Percentiles rank a stretch among this genome's conserved stretches.
These are phyloP conservation scores for Dicyrtoma fusca DNA, from an alignment of 2,888 invertebrate genomes.

Conservation along the genomic window DNA sequence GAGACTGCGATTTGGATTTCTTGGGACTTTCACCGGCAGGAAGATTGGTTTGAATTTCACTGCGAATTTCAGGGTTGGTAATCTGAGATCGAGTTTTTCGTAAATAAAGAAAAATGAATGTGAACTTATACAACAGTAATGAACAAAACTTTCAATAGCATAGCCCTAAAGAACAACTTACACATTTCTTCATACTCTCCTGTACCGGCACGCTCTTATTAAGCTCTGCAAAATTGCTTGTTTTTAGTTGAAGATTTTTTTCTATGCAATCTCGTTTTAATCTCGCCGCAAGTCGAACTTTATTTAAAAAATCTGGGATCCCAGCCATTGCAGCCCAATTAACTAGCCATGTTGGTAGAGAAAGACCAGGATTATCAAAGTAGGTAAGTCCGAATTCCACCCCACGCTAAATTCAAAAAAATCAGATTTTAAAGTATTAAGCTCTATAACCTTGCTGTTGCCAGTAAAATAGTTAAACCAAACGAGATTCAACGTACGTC, in stretches of 20 bases:
- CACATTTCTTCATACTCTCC: background rate
- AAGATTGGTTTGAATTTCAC: too few relatives aligned
- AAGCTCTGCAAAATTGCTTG: background rate
- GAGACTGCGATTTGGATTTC: too few relatives aligned
- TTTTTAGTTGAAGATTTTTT: background rate
- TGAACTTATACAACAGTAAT: too few relatives aligned
- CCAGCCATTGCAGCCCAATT: slow-evolving; percentile 73
- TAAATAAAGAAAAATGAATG: too few relatives aligned
- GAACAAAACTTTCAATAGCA: too few relatives aligned
- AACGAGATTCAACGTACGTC: slow-evolving; percentile 59
- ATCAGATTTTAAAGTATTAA: slow-evolving; percentile 38
- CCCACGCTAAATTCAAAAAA: slow-evolving; percentile 64
- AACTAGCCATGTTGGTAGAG: slow-evolving; percentile 72
- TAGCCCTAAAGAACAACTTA: too few relatives aligned
- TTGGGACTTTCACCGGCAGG: too few relatives aligned
- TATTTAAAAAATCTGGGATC: slow-evolving; percentile 74
- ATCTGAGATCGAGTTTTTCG: too few relatives aligned
- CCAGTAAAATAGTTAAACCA: slow-evolving; percentile 16
- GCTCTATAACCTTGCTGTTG: too few relatives aligned
- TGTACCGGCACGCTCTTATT: background rate
- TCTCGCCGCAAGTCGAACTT: slow-evolving; percentile 71
- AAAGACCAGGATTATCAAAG: slow-evolving; percentile 82
- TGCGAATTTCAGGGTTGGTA: too few relatives aligned
- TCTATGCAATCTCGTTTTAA: slow-evolving; percentile 45
- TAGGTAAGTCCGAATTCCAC: slow-evolving; percentile 84